These are phyloP conservation scores for Thripadectes ignobilis DNA, from an alignment of 2,797 vertebrate genomes.

Conservation along the genomic window DNA sequence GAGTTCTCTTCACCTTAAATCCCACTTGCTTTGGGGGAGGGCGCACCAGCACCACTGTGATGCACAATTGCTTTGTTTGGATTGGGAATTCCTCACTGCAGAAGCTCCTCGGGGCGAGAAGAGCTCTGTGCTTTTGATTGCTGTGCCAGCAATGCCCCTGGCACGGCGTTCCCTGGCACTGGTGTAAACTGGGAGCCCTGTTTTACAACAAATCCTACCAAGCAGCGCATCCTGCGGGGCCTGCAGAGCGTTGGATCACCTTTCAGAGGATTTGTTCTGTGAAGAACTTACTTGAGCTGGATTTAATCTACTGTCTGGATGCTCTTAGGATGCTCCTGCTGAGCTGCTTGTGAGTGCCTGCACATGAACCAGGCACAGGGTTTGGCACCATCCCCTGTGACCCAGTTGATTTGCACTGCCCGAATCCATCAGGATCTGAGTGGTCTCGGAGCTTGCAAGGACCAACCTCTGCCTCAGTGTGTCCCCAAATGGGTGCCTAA, in stretches of 20 bases:
- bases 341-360: neutral
- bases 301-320: neutral
- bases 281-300: neutral
- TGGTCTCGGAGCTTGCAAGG: neutral
- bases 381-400: neutral
- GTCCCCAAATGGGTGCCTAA: neutral
- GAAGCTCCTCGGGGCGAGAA: neutral
- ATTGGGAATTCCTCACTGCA: neutral
- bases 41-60: neutral
- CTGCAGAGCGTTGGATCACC: neutral
- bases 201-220: neutral
- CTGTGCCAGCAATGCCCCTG: neutral
- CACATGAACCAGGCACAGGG: neutral
- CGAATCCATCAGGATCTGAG: accelerated
- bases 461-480: neutral
- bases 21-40: neutral
- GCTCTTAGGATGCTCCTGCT: neutral
- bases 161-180: neutral
- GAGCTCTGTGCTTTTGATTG: neutral
- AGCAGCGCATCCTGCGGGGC: neutral
- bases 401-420: neutral
- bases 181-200: neutral
- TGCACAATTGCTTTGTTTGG: conserved; percentile 21
- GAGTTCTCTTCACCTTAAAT: neutral
- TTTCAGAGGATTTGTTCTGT: neutral